These are phyloP conservation scores for Brachylomia viminalis DNA, from an alignment of 2,888 invertebrate genomes.

Conservation along the genomic window DNA sequence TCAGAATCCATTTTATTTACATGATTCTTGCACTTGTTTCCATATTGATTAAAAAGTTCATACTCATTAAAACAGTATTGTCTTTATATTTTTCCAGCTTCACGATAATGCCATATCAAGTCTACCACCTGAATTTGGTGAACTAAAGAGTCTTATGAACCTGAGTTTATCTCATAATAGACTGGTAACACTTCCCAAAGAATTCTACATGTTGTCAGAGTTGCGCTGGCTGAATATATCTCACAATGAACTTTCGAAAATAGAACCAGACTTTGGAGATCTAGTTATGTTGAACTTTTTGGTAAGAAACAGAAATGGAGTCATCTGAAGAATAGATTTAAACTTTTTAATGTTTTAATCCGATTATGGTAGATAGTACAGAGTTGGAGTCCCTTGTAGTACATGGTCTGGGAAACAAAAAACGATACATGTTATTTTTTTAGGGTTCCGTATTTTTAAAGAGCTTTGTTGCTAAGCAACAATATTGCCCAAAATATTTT, in stretches of 20 bases:
- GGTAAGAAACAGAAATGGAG: slow-evolving; percentile 73
- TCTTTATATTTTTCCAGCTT: slow-evolving; percentile 89
- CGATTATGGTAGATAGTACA: not conserved
- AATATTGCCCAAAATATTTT: not conserved
- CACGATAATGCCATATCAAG: slow-evolving; percentile 95
- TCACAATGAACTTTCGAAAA: slow-evolving; percentile 92
- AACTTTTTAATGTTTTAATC: not conserved
- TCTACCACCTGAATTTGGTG: slow-evolving; percentile 94
- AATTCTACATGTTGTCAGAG: slow-evolving; percentile 93
- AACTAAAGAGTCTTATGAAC: slow-evolving; percentile 92
- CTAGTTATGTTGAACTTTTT: slow-evolving; percentile 93
- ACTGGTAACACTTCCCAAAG: slow-evolving; percentile 90
- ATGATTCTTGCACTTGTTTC: not conserved
- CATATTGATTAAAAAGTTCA: not conserved
- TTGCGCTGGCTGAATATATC: slow-evolving; percentile 93
- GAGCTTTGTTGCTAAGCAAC: not conserved
- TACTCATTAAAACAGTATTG: not conserved
- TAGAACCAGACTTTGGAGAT: slow-evolving; percentile 94
- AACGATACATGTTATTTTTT: too few species aligned
- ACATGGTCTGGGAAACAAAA: not conserved
- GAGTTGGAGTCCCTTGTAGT: too few species aligned
- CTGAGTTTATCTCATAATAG: slow-evolving; percentile 93
- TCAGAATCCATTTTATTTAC: slow-evolving; percentile 1
- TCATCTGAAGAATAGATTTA: not conserved
- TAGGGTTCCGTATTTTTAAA: too few species aligned